Conservation (phyloP, 2,113 vertebrate genomes). For the Ramphastos sulfuratus region DNA sequence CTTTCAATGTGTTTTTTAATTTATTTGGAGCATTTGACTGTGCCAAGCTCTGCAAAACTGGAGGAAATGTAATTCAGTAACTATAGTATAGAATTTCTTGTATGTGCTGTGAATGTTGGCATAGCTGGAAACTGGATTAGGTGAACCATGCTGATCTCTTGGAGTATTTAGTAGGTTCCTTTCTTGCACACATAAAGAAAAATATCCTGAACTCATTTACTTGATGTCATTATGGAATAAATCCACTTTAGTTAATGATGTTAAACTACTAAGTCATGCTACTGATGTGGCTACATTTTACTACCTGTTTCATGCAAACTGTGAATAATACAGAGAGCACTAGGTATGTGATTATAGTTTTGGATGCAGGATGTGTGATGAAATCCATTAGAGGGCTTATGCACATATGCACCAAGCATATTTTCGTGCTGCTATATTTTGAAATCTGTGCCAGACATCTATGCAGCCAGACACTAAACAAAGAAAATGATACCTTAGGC, state of each 20-base stretch:
- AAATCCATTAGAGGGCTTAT: slow-evolving; percentile 5
- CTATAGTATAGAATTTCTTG: slow-evolving; percentile 10
- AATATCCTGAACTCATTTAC: slow-evolving; percentile 21
- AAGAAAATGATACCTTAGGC: slow-evolving; percentile 53
- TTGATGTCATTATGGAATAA: slow-evolving; percentile 20
- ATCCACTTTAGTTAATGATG: not conserved
- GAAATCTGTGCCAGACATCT: slow-evolving; percentile 67
- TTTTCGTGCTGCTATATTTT: slow-evolving; percentile 55
- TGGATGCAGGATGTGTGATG: slow-evolving; percentile 17
- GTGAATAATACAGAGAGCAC: not conserved
- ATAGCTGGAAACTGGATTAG: not conserved
- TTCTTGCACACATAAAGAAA: slow-evolving; percentile 11
- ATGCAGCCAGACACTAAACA: slow-evolving; percentile 70
- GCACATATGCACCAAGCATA: slow-evolving; percentile 23
- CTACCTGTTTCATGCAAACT: not conserved
- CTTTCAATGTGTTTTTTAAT: not conserved
- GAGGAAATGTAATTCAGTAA: not conserved
- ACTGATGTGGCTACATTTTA: slow-evolving; percentile 13
- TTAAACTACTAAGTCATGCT: not conserved
- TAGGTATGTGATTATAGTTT: slow-evolving; percentile 16
- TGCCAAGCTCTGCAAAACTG: not conserved
- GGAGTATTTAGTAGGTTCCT: not conserved
- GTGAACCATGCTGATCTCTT: not conserved
- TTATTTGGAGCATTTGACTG: not conserved
- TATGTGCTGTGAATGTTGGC: not conserved